Evolutionary conservation across 2,888 invertebrate species (phyloP), one percentile per base, ranked within the genome.

Genomic region (Flabesymbios commensalis): DNA sequence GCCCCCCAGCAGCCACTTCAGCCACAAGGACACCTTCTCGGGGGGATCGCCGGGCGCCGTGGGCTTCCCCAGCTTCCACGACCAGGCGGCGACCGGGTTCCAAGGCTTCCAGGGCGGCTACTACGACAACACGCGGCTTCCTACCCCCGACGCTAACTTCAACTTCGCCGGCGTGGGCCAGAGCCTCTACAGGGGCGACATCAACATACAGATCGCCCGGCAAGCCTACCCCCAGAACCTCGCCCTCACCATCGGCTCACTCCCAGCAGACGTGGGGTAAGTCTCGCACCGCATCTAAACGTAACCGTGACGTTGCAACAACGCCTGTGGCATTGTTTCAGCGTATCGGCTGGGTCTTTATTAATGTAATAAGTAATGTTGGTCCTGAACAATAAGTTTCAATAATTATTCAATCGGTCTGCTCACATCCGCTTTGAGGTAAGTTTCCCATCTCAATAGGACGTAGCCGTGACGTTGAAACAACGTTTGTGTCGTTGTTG

Each of bases 201-300:
- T 55, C 55, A 55, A 55, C 43, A 55, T 55, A 19, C 55, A 55
- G n/a, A 55, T 55, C 28, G 53, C 36, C 19, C 42, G 55, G 19
- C 55, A 55, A 31, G 29, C 29, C 10, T 49, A 49, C 49, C 49
- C 49, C 14, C 7, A 28, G 10, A 22, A 32, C 49, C 28, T 49
- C 29, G 28, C 49, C 31, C 49, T 49, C 14, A 17, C 49, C 10
- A 49, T 49, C 28, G 49, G 49, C 10, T 14, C n/a, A n/a, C n/a
- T n/a, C n/a, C n/a, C n/a, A n/a, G n/a, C n/a, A n/a, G n/a, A n/a
- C n/a, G n/a, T n/a, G n/a, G n/a, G n/a, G n/a, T n/a, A n/a, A n/a
- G n/a, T n/a, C n/a, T n/a, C n/a, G n/a, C n/a, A n/a, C n/a, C n/a
- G n/a, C n/a, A n/a, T n/a, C n/a, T n/a, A n/a, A n/a, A n/a, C n/a